phyloP scores from a whole-genome alignment of 2,113 vertebrate species.

The Vidua chalybeata region DNA sequence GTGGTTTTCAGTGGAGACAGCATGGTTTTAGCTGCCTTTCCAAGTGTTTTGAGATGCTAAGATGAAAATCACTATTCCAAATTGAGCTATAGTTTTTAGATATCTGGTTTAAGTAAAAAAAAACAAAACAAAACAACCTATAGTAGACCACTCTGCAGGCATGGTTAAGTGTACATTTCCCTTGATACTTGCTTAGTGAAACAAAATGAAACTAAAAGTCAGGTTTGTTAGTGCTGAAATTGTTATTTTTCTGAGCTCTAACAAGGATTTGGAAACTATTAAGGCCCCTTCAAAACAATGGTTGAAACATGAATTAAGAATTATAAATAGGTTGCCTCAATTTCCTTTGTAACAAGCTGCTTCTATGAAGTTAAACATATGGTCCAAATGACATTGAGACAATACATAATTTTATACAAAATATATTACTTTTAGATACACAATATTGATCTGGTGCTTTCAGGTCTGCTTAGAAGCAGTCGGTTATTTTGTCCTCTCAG shows the following conservation, averaged over 20 bases:
- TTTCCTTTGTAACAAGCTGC: slow-evolving; percentile 6
- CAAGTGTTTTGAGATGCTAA: neutral
- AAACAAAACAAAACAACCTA: rapidly evolving
- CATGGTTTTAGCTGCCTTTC: neutral
- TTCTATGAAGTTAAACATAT: neutral
- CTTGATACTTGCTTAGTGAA: neutral
- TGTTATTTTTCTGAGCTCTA: neutral
- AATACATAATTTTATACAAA: neutral
- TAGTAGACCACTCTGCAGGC: neutral
- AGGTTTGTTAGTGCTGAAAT: neutral
- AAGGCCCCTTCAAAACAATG: neutral
- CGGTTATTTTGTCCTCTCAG: neutral
- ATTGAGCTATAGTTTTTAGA: neutral
- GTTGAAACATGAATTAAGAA: slow-evolving; percentile 23
- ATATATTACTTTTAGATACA: neutral
- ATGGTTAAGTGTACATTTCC: neutral
- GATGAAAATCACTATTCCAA: neutral
- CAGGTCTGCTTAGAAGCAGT: neutral
- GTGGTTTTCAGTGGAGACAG: neutral
- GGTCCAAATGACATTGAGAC: neutral
- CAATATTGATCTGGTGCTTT: neutral
- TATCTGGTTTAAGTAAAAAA: neutral
- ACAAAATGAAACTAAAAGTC: neutral
- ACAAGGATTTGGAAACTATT: neutral
- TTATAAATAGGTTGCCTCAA: slow-evolving; percentile 10